Base-by-base conservation (phyloP, 37 sponge, comb jelly and placozoan species). In the Spongilla lacustris region DNA sequence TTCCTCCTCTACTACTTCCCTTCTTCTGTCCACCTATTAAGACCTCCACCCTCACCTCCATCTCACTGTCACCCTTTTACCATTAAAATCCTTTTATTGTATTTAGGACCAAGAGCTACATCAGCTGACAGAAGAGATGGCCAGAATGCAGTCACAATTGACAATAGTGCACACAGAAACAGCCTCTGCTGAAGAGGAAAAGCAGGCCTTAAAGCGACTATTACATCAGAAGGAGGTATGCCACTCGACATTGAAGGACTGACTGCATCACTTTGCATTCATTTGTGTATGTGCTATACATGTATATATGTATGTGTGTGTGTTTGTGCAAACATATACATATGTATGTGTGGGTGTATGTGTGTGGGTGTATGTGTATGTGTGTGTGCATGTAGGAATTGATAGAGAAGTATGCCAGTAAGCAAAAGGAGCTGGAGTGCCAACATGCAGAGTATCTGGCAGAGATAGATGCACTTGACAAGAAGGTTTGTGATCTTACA, bases 171-270 rank as follows among this genome's bases (percentile, higher is more conserved):
- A 69, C 21, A 13, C 0, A 0, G 87, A 79, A 27, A 66, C 37
- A 1, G 74, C 28, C 8, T 13, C 73, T 29, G 66, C 70, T 26
- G 27, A 34, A 22, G 36, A 32, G 67, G 80, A 87, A 41, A 28
- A 24, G 10, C 70, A 80, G 32, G 37, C 25, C 21, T 4, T 80
- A 27, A 81, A 80, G 66, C 33, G 11, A 17, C 17, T 73, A 0
- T 46, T 87, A 35, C 26, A 35, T 5, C 66, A 87, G 58, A 68
- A 83, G 34, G 83, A 66, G 22, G 80, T 27, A 31, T 6, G 75
- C 31, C 33, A 33, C 6, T 74, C 6, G 33, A 74, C 34, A 74
- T 35, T 32, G 30, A n/a, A n/a, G n/a, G n/a, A n/a, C n/a, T n/a
- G n/a, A n/a, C n/a, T n/a, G n/a, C n/a, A n/a, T n/a, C n/a, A n/a